Evolutionary conservation across 2,113 vertebrate species (phyloP).

Genomic region (Microcebus griseorufus): DNA sequence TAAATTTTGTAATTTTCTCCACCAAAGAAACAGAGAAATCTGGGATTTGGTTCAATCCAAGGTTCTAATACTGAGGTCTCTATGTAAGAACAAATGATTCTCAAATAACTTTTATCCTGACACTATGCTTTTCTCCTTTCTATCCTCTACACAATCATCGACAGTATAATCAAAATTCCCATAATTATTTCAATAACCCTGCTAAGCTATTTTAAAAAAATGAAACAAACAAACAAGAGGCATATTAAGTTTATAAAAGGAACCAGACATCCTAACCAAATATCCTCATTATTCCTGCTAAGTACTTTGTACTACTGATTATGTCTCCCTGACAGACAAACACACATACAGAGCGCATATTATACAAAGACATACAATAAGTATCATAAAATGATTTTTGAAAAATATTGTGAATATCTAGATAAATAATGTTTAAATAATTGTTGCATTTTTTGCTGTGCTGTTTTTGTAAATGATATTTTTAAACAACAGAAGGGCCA

Average conservation of each 20-base stretch:
- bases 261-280: neutral
- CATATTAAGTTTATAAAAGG: neutral
- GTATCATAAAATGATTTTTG: neutral
- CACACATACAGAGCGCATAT: neutral
- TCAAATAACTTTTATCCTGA: neutral
- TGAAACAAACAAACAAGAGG: neutral
- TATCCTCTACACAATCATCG: neutral
- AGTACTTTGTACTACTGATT: neutral
- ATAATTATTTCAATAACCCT: neutral
- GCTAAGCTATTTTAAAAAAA: neutral
- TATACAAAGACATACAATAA: neutral
- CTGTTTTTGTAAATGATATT: neutral
- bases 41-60: neutral
- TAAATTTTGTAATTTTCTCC: too few species aligned
- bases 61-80: neutral
- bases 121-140: neutral
- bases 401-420: neutral
- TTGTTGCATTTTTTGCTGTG: neutral
- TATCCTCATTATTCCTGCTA: neutral
- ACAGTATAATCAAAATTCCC: neutral
- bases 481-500: neutral
- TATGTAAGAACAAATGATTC: neutral
- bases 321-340: neutral
- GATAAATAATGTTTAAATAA: neutral
- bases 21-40: neutral